A percentile compares a stretch with the other conserved stretches of the same genome.
phyloP scores from a whole-genome alignment of 2,888 invertebrate species.

The Aphrophora alni region DNA sequence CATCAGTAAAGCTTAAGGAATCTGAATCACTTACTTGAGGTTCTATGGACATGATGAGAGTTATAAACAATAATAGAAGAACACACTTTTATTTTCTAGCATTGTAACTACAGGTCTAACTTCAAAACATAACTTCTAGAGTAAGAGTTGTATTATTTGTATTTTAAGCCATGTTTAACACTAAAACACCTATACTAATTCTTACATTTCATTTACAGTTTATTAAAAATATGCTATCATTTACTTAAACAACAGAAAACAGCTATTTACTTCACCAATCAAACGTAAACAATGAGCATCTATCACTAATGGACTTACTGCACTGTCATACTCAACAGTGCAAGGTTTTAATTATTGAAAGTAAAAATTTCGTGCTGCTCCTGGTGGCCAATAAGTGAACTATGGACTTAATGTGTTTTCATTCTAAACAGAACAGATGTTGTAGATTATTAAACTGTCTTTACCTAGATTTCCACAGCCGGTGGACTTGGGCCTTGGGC shows the following conservation, averaged over 20 bases:
- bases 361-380: not conserved
- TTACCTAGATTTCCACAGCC: no score
- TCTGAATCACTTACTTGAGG: no score
- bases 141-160: not conserved
- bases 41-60: no score
- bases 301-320: not conserved
- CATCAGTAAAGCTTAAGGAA: not conserved
- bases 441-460: no score
- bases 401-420: slow-evolving; percentile 9
- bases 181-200: no score
- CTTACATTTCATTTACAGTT: not conserved
- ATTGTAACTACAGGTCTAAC: no score
- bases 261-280: not conserved
- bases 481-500: no score
- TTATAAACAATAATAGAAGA: no score
- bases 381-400: not conserved
- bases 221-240: not conserved
- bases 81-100: no score
- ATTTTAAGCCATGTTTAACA: no score
- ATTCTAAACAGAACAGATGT: no score
- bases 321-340: not conserved
- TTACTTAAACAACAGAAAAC: not conserved
- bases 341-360: not conserved
- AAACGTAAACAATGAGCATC: not conserved
- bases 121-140: no score